Evolutionary conservation across 2,113 vertebrate genomes (phyloP), one percentile per base, ranked within the genome.

Genomic region (Caracal caracal): DNA sequence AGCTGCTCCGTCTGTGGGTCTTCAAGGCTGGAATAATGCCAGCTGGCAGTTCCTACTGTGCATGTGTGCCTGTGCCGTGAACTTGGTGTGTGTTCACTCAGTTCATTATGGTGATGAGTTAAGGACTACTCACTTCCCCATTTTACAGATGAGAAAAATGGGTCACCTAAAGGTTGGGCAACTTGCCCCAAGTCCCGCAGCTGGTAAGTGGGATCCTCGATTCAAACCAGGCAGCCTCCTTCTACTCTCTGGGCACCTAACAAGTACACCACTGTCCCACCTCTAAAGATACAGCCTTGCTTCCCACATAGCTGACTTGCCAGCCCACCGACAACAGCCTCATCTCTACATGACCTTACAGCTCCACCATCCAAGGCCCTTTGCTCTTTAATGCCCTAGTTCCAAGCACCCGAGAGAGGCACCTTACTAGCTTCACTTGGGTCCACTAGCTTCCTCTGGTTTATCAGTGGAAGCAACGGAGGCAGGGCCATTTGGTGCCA

Each of bases 131-230:
- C 22, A 3, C 59, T 83, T 49, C 47, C 63, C 13, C 26, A 28
- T 80, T 97, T 93, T 49, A 43, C 10, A 30, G 71, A 83, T 71
- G 61, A 76, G 40, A 93, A 97, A 81, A 86, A 47, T 0, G 53
- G 92, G 26, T 70, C 63, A 49, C 35, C 24, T 49, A 49, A 56
- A 86, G 12, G n/a, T 13, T 26, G 79, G 76, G 33, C 49, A 26
- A 20, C 59, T 35, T 65, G 51, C 43, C 71, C 20, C 28, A 56
- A 35, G 30, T 35, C 37, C 30, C 30, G 61, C 26, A 68, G 51
- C 37, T 53, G 6, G 3, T 75, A 61, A 37, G 35, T 53, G 35
- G 87, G n/a, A 94, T 19, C 7, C 53, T 51, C 2, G 28, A 86
- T 43, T 49, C 66, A 49, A 70, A 10, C 40, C 37, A 33, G 28